Evolutionary conservation across 2,113 vertebrate species (phyloP).

Genomic region (Passer domesticus): DNA sequence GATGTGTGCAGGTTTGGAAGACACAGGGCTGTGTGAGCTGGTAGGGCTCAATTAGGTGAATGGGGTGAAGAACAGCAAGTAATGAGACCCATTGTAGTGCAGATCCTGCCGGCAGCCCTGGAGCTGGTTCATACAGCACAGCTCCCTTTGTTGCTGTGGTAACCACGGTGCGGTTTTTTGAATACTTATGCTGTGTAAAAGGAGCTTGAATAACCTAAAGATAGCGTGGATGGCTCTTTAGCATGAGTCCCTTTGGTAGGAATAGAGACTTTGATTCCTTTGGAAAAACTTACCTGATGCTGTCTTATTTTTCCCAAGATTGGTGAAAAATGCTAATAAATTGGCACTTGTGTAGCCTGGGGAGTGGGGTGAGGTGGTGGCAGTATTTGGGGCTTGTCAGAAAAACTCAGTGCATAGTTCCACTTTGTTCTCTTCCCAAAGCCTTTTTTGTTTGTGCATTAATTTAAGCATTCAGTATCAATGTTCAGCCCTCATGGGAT

Average conservation of each 20-base stretch:
- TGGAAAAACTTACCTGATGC: background rate
- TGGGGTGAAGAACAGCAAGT: background rate
- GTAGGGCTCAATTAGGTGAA: background rate
- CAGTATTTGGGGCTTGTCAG: background rate
- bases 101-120: background rate
- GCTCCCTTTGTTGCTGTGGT: background rate
- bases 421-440: background rate
- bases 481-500: background rate
- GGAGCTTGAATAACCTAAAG: background rate
- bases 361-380: background rate
- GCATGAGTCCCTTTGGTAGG: background rate
- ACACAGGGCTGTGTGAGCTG: background rate
- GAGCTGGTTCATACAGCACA: background rate
- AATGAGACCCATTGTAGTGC: background rate
- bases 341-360: background rate
- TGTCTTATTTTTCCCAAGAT: background rate
- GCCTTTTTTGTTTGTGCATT: background rate
- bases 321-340: background rate
- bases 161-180: background rate
- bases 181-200: background rate
- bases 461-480: background rate
- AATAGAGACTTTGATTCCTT: background rate
- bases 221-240: background rate
- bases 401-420: background rate
- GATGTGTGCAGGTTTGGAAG: accelerated